Conservation (phyloP, 1,140 invertebrate species). For the Plutomurus gul region DNA sequence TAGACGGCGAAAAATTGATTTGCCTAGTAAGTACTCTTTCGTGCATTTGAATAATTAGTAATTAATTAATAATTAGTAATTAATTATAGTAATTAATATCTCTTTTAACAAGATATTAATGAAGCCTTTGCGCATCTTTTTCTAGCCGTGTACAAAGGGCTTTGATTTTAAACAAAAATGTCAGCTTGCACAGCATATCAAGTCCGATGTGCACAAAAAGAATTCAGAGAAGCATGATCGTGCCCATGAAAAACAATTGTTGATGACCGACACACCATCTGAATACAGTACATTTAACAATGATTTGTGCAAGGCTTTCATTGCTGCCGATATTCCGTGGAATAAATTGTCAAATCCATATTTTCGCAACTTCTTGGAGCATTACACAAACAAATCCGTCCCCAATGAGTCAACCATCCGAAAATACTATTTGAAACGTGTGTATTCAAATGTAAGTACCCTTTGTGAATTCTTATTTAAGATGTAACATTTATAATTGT, state of each 20-base stretch:
- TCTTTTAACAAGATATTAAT: background rate
- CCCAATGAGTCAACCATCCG: too few species aligned
- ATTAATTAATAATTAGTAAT: too few species aligned
- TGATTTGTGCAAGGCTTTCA: background rate
- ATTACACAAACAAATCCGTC: background rate
- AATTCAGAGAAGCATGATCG: background rate
- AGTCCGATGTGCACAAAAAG: background rate
- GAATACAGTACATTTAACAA: background rate
- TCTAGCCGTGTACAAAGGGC: too few species aligned
- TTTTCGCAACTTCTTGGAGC: background rate
- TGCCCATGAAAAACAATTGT: background rate
- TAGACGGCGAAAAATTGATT: too few species aligned
- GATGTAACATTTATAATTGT: too few species aligned
- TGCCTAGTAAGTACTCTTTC: too few species aligned
- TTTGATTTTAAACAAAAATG: background rate
- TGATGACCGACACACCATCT: background rate
- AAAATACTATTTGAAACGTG: background rate
- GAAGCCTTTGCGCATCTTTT: background rate
- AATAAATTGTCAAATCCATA: background rate
- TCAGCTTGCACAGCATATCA: background rate
- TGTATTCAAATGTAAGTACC: too few species aligned
- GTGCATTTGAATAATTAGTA: too few species aligned
- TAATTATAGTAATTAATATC: too few species aligned
- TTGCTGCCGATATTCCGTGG: background rate
- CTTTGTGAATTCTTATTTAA: too few species aligned